Base-by-base conservation (phyloP, 1,140 invertebrate genomes). In the Drosophila trapezifrons region DNA sequence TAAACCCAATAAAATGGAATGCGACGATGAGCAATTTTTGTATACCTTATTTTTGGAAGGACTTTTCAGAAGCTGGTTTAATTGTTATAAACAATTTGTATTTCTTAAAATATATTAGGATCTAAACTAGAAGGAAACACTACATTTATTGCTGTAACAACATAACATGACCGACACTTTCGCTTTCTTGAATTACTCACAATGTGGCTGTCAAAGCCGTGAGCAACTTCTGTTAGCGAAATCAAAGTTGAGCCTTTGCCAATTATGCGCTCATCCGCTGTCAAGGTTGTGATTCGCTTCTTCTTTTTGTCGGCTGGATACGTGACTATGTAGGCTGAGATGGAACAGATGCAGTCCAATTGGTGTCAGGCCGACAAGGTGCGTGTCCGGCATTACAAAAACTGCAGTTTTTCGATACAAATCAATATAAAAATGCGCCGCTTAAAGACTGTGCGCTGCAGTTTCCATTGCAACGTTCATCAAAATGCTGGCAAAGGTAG, bases 321-420 rank as follows among this genome's bases (percentile, higher is more conserved):
- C 83, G 83, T 86, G 83, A 87, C 83, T 82, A 76, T 78, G 70
- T 76, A 56, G 51, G 18, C 57, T 52, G 63, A 82, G 79, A 78
- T 83, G 70, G 45, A 78, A 66, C 70, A 83, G 80, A 83, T 83
- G 70, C 65, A 70, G 57, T 43, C 42, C 62, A 54, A 80, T 67
- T 60, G 78, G 60, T 82, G 75, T 66, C 80, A 82, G 56, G 29
- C 55, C 29, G 20, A 55, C 47, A 35, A 46, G 60, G 52, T 57
- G 73, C 84, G 79, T 86, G 83, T 47, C 52, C 42, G 52, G 71
- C 56, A 76, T 87, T 29, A 35, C 5, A 49, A 78, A 63, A 37
- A 45, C 38, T 32, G 32, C 9, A 40, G 22, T 65, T 43, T 45
- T 29, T 60, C 20, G 20, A 38, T n/a, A 70, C 42, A 49, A 60